Percentiles rank a stretch among this genome's conserved stretches.
Evolutionary conservation across 2,888 invertebrate species (phyloP).

Genomic region (Desoria tigrina): DNA sequence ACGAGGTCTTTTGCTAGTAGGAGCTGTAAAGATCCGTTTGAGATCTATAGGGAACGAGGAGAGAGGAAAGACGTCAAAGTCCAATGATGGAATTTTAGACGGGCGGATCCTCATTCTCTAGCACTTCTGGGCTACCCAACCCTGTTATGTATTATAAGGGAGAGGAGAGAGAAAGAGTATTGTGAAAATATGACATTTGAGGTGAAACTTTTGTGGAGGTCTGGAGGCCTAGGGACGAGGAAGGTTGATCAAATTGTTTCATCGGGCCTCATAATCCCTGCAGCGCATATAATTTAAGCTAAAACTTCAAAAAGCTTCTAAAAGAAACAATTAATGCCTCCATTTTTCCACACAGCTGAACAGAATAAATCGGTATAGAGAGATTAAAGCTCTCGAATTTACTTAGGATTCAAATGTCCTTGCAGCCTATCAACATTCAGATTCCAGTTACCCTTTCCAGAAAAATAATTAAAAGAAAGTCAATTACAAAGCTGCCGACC

Average conservation of each 20-base stretch:
- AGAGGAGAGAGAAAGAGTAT: background rate
- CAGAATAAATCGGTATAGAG: slow-evolving; percentile 51
- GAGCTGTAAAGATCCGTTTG: background rate
- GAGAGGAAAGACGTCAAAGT: no score
- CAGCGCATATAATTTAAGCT: slow-evolving; percentile 54
- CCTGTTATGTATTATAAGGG: no score
- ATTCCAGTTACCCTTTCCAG: slow-evolving; percentile 39
- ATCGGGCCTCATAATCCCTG: slow-evolving; percentile 53
- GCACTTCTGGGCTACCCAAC: no score
- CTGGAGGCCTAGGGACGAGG: slow-evolving; percentile 20
- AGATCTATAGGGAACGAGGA: no score
- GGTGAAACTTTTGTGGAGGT: slow-evolving; percentile 33
- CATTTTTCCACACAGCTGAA: slow-evolving; percentile 54
- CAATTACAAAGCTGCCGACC: slow-evolving; percentile 52
- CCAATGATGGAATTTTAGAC: no score
- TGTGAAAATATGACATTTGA: slow-evolving; percentile 37
- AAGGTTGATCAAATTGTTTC: slow-evolving; percentile 54
- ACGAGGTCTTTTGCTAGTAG: no score
- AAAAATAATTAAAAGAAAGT: slow-evolving; percentile 55
- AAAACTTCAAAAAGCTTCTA: slow-evolving; percentile 52
- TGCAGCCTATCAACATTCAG: slow-evolving; percentile 47
- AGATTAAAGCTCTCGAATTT: slow-evolving; percentile 23
- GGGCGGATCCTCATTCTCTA: no score
- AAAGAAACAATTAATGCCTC: slow-evolving; percentile 55
- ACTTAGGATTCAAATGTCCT: slow-evolving; percentile 44